Evolutionary conservation across 2,888 invertebrate species (phyloP), one percentile per base, ranked within the genome.

Genomic region (Dolomedes plantarius): DNA sequence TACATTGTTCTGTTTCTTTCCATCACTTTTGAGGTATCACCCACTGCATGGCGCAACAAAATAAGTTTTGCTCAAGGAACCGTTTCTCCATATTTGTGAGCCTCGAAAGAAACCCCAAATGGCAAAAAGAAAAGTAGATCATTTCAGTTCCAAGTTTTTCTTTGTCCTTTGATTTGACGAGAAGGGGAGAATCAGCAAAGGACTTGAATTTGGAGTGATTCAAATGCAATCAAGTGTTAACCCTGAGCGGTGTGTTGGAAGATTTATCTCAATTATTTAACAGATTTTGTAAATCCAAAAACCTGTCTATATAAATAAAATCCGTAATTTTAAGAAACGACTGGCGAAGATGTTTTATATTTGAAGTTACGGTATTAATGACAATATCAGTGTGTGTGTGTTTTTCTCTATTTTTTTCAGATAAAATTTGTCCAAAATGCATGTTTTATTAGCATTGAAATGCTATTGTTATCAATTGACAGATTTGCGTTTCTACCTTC

Each of bases 91-190:
- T 27, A 62, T 23, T 28, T 41, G 32, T 71, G 72, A 50, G 67
- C 73, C 73, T 73, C 65, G 28, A 72, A 41, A 46, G 16, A 46
- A 46, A 1, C n/a, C n/a, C n/a, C n/a, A 56, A 56, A 73, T 67
- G 65, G 16, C 13, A 31, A n/a, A 68, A 36, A 19, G n/a, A 65
- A 65, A 31, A 32, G 31, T 65, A n/a, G 2, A 23, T 29, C 3
- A 16, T 56, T 56, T 46, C 16, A 11, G 46, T 46, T 13, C 2
- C 46, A 13, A 16, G 41, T 46, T 2, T 13, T 46, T 16, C 41
- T 5, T 46, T 46, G 9, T 13, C 16, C 9, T 9, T 46, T 16
- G 16, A 16, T 11, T 36, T 36, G 36, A 16, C 9, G 16, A 46
- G n/a, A n/a, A n/a, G n/a, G n/a, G n/a, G n/a, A n/a, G n/a, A n/a